These are phyloP conservation scores for Chaetura pelagica DNA, from an alignment of 2,113 vertebrate species.

Conservation along the genomic window DNA sequence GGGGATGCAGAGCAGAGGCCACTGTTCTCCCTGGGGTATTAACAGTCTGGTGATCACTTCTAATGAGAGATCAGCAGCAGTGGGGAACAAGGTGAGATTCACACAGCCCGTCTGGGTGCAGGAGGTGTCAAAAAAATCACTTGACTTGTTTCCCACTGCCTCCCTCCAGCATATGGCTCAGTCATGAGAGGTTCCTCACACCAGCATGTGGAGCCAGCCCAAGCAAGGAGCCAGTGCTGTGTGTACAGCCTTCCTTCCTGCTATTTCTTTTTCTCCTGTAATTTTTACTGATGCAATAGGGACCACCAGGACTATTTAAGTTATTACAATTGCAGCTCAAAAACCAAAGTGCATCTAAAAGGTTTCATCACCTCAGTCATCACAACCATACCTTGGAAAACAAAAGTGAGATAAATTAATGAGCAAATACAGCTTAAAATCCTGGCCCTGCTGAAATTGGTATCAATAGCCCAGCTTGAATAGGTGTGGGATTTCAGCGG, in stretches of 20 bases:
- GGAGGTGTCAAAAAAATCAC: background rate
- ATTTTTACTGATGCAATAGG: background rate
- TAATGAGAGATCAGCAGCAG: conserved; percentile 11
- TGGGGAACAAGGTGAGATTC: background rate
- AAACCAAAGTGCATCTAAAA: background rate
- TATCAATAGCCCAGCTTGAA: background rate
- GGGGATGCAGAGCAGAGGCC: background rate
- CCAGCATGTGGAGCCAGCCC: rapidly evolving
- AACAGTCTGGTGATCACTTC: background rate
- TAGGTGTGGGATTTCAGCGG: background rate
- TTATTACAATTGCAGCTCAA: background rate
- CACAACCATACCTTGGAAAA: rapidly evolving
- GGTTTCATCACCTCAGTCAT: background rate
- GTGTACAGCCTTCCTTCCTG: background rate
- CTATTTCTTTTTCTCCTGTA: background rate
- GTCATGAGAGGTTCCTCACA: rapidly evolving
- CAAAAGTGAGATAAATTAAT: background rate
- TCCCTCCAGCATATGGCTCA: background rate
- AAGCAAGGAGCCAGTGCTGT: background rate
- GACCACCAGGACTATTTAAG: background rate
- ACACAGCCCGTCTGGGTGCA: background rate
- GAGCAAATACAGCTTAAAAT: background rate
- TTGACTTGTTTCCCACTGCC: background rate
- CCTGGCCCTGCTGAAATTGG: background rate
- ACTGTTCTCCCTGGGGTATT: rapidly evolving